Percentiles rank a stretch among this genome's conserved stretches.
These are phyloP conservation scores for Capreolus pygargus DNA, from an alignment of 2,113 vertebrate genomes.

Conservation along the genomic window DNA sequence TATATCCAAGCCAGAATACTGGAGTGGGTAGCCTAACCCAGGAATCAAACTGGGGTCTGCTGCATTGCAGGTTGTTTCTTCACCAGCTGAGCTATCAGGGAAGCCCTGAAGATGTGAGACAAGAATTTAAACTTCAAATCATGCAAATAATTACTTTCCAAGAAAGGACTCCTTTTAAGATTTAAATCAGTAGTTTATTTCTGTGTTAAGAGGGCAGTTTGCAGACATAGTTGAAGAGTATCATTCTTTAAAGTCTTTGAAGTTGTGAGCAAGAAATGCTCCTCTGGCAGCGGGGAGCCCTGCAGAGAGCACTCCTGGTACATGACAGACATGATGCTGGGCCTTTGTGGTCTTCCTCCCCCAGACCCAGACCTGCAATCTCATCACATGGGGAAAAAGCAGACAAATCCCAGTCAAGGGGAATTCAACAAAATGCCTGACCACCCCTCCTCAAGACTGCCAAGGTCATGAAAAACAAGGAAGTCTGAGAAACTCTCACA, in stretches of 20 bases:
- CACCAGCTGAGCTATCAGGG: neutral
- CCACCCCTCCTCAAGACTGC: neutral
- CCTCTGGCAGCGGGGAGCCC: neutral
- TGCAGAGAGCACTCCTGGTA: neutral
- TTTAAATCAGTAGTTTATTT: conserved; percentile 63
- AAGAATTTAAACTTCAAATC: conserved; percentile 73
- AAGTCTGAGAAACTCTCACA: neutral
- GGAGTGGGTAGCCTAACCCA: neutral
- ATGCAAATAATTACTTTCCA: conserved; percentile 68
- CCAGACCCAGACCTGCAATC: neutral
- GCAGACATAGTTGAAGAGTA: conserved; percentile 72
- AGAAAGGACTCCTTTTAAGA: conserved; percentile 66
- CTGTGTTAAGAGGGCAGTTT: conserved; percentile 34
- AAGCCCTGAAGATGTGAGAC: conserved; percentile 74
- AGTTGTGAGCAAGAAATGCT: conserved; percentile 67
- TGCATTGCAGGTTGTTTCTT: neutral
- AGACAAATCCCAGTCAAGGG: neutral
- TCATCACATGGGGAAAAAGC: neutral
- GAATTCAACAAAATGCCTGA: neutral
- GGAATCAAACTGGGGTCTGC: neutral
- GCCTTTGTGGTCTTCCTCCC: neutral
- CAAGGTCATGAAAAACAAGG: neutral
- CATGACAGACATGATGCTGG: neutral
- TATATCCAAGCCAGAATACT: neutral
- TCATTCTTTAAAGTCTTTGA: conserved; percentile 15